Evolutionary conservation across 2,888 invertebrate genomes (phyloP).

Genomic region (Drosophila formosana): DNA sequence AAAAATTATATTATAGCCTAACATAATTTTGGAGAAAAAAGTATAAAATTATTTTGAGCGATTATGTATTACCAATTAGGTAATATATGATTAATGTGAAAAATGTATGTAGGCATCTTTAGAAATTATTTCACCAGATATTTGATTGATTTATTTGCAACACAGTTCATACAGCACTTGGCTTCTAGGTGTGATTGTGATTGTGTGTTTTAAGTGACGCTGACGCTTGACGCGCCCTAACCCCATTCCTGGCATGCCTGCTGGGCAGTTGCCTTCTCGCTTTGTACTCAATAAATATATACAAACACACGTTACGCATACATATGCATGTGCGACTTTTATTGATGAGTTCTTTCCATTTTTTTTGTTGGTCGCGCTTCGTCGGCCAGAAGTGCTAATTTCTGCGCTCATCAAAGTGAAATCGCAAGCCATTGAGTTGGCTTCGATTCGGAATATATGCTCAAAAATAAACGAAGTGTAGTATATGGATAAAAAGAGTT

Average conservation of each 20-base stretch:
- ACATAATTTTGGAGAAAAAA: too few species aligned
- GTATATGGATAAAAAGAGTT: constrained; percentile 26
- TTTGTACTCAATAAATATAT: constrained; percentile 27
- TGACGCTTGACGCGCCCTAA: constrained; percentile 62
- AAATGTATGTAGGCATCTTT: neutral
- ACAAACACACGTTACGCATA: constrained; percentile 6
- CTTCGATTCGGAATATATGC: constrained; percentile 25
- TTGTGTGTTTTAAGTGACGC: constrained; percentile 28
- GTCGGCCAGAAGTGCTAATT: constrained; percentile 69
- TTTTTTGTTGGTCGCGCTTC: constrained; percentile 27
- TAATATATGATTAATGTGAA: neutral
- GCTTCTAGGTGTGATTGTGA: constrained; percentile 6
- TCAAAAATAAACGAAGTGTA: constrained; percentile 11
- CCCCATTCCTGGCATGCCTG: constrained; percentile 61
- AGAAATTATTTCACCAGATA: neutral
- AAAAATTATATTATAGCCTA: too few species aligned
- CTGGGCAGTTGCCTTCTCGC: constrained; percentile 20
- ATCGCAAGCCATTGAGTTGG: constrained; percentile 55
- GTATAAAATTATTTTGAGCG: neutral
- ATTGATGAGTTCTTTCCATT: constrained; percentile 55
- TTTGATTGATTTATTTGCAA: constrained; percentile 1
- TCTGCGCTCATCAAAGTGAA: constrained; percentile 67
- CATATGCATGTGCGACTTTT: constrained; percentile 57
- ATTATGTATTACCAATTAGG: neutral
- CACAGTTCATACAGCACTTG: neutral